Conservation (phyloP, 2,797 vertebrate genomes). For the Anomalospiza imberbis region DNA sequence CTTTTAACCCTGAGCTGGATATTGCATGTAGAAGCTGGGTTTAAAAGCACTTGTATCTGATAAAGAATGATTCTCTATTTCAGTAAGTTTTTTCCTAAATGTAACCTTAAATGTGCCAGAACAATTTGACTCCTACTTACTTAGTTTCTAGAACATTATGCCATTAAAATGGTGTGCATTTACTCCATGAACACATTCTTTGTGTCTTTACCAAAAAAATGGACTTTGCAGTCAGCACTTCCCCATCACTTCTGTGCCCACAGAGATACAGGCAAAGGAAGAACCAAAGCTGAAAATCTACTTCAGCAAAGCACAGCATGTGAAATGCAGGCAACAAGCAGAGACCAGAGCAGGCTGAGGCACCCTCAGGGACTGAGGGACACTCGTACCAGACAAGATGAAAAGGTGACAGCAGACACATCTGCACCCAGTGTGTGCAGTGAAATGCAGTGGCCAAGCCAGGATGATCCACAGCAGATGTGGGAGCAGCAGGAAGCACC, state of each 20-base stretch:
- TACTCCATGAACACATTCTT: neutral
- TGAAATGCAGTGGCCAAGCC: neutral
- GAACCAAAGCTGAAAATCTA: neutral
- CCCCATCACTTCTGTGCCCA: neutral
- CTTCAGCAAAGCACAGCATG: neutral
- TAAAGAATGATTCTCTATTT: neutral
- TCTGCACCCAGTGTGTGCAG: neutral
- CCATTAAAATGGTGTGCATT: neutral
- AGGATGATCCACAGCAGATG: neutral
- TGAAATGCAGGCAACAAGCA: neutral
- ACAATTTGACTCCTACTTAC: neutral
- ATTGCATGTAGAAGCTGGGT: neutral
- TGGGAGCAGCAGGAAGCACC: neutral
- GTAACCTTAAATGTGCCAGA: neutral
- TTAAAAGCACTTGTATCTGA: neutral
- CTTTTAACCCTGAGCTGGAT: neutral
- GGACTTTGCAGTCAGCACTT: neutral
- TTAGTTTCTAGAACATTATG: fast-evolving
- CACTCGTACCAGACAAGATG: neutral
- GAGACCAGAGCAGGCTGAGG: neutral
- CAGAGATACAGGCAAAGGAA: neutral
- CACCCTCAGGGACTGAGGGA: neutral
- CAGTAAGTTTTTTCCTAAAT: neutral
- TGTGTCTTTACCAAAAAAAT: neutral
- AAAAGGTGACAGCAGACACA: neutral